Evolutionary conservation across 1,140 invertebrate genomes (phyloP).

Genomic region (Druon quercuslanigerum): DNA sequence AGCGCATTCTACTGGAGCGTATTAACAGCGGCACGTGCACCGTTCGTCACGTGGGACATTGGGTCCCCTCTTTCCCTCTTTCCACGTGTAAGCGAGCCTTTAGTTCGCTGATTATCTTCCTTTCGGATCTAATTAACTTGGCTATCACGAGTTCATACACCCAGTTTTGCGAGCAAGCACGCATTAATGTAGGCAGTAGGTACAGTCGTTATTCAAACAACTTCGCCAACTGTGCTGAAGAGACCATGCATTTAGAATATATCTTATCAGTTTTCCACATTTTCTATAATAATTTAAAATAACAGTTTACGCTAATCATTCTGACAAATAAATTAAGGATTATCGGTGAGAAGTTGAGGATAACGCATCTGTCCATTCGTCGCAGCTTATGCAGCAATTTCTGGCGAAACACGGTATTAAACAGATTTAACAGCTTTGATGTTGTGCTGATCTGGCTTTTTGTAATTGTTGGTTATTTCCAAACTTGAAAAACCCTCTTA

Average conservation of each 20-base stretch:
- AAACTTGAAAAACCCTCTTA: no score
- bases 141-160: slow-evolving; percentile 14
- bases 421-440: no score
- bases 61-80: background rate
- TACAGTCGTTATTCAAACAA: slow-evolving; percentile 12
- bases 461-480: no score
- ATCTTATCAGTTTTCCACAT: background rate
- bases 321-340: no score
- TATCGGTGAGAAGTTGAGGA: no score
- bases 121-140: slow-evolving; percentile 39
- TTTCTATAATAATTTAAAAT: no score
- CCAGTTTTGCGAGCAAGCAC: slow-evolving; percentile 14
- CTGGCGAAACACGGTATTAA: no score
- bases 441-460: no score
- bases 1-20: slow-evolving; percentile 11
- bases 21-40: slow-evolving; percentile 32
- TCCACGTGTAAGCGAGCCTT: slow-evolving; percentile 21
- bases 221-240: slow-evolving; percentile 9
- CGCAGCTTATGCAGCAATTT: no score
- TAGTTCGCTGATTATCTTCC: slow-evolving; percentile 35
- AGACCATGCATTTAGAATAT: background rate
- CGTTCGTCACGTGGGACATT: slow-evolving; percentile 17
- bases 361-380: no score
- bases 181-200: slow-evolving; percentile 3
- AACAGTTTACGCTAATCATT: no score